These are phyloP conservation scores for Drosophila ohnishii DNA, from an alignment of 1,140 invertebrate species.

Conservation along the genomic window DNA sequence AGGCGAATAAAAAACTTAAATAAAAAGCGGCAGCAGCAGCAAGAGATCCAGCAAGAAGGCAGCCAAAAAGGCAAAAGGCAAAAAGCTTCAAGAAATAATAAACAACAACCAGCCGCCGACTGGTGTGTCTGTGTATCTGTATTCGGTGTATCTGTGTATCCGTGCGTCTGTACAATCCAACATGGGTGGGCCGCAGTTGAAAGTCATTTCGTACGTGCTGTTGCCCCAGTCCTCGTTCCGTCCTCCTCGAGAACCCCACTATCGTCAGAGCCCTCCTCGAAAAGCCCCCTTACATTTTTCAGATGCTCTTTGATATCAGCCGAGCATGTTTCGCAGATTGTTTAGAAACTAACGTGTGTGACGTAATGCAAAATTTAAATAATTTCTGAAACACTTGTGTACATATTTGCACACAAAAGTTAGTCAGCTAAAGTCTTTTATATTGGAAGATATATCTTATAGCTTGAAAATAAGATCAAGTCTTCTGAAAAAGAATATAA, in stretches of 20 bases:
- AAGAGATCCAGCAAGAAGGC: slow-evolving; percentile 46
- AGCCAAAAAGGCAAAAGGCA: slow-evolving; percentile 43
- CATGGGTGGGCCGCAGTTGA: slow-evolving; percentile 53
- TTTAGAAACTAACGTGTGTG: slow-evolving; percentile 18
- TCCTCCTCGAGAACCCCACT: not conserved
- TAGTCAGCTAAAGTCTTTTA: not conserved
- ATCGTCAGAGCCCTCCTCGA: slow-evolving; percentile 1
- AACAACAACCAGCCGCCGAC: slow-evolving; percentile 31
- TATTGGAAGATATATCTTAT: not conserved
- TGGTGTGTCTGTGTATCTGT: slow-evolving; percentile 18
- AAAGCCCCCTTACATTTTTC: slow-evolving; percentile 20
- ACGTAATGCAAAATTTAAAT: slow-evolving; percentile 19
- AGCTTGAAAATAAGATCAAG: not conserved
- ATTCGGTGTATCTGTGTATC: slow-evolving; percentile 8
- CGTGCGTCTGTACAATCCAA: slow-evolving; percentile 34
- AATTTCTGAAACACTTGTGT: not conserved
- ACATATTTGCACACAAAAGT: not conserved
- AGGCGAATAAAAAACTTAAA: slow-evolving; percentile 1
- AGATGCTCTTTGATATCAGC: slow-evolving; percentile 37
- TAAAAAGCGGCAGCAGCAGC: slow-evolving; percentile 32
- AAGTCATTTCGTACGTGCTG: slow-evolving; percentile 57
- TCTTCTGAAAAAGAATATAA: not conserved
- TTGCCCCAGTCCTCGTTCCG: slow-evolving; percentile 16
- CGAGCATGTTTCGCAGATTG: slow-evolving; percentile 11
- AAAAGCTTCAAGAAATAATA: slow-evolving; percentile 47